Evolutionary conservation across 2,113 vertebrate species (phyloP), one percentile per base, ranked within the genome.

Genomic region (Mobula hypostoma): DNA sequence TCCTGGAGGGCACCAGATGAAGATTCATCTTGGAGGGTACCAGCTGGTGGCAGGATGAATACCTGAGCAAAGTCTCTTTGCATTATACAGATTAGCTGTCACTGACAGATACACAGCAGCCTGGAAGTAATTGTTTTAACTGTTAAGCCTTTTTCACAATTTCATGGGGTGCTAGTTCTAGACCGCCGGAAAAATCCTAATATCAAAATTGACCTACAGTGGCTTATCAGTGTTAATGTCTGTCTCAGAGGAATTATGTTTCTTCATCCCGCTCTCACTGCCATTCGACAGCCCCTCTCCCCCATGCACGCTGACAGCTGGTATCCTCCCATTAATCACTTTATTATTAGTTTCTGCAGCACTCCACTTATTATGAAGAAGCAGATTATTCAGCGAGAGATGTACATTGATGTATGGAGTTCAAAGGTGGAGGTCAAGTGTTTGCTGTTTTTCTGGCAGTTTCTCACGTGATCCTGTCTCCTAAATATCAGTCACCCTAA

Each of bases 41-140:
- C 94, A 94, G 91, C 94, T 95, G 94, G 88, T 91, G 94, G 74
- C 48, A 94, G 94, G 94, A 94, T 94, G 95, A 94, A 61, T 92
- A 95, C 90, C 94, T 95, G 66, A 94, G 27, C 94, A 61, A 94
- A 74, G 95, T 94, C 94, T 94, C 94, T 94, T 88, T 76, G 70
- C 40, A 56, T 93, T 74, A 93, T 93, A 93, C 91, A 48, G 66
- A 93, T 72, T 48, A 74, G 68, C 70, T 93, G 70, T 93, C 91
- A 74, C 8, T 56, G 70, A 93, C 91, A 93, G 91, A 93, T 7
- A 76, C 40, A 93, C 56, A 36, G 36, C 90, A 74, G 90, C 36
- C 70, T 74, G 21, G 36, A 93, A 74, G 70, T 92, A 76, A 93
- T 76, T 93, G 68, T 68, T 93, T 93, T 74, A 93, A 92, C 66